Base-by-base conservation (phyloP, 1,140 invertebrate species). In the Idris sp. region DNA sequence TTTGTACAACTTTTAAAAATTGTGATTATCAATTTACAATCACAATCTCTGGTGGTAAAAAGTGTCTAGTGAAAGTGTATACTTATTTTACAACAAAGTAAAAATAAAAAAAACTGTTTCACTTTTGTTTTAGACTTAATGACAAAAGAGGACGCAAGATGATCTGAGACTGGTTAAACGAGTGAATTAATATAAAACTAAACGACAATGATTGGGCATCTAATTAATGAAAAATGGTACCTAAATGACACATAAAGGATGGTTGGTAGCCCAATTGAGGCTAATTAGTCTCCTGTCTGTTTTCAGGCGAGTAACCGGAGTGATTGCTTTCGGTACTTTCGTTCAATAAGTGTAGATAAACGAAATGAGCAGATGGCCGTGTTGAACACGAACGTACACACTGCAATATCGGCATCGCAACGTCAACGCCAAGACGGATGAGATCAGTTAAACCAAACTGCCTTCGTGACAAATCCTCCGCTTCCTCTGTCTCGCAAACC, bases 371-470 rank as follows among this genome's bases (percentile, higher is more conserved):
- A 48, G 41, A 48, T 19, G 26, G 31, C 19, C 33, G 30, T 59
- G 58, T 38, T 46, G 44, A 43, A 49, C 35, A 54, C 41, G 33
- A 43, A 48, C 56, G 49, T 49, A 59, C 56, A 61, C 56, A 67
- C 49, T 33, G 62, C 41, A 64, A 51, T 74, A 71, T 51, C 72
- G 56, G 58, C 77, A 51, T 62, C 72, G 76, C 69, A 68, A 73
- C 76, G 79, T 74, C 74, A 73, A 74, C 81, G 78, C 80, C 78
- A 84, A 85, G 84, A 86, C 84, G 84, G 83, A 85, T 86, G 84
- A 84, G 82, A 86, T 84, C 84, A 85, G 83, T 86, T 86, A 87
- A 87, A 86, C 81, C 80, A 85, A 84, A 86, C 84, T 85, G 80
- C 80, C 79, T 82, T 83, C 83, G 81, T 84, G 84, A 84, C 84